Percentiles rank a stretch among this genome's conserved stretches.
Conservation (phyloP, 2,888 invertebrate species). For the Stenodema calcarata region DNA sequence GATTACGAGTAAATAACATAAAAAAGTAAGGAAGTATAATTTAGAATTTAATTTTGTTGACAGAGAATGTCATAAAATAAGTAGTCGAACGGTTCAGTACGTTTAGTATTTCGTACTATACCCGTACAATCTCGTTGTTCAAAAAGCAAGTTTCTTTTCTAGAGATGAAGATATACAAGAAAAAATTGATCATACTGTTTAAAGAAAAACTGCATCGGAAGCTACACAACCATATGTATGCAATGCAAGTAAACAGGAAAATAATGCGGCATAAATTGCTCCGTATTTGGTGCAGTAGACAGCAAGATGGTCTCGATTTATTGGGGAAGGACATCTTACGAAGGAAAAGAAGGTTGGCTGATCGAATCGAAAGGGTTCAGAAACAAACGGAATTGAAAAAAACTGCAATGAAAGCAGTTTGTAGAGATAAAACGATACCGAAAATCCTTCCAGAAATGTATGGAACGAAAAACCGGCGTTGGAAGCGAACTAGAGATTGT, state of each 20-base stretch:
- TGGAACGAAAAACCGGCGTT: background rate
- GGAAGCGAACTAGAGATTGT: background rate
- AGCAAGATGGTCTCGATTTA: background rate
- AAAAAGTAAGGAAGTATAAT: no score
- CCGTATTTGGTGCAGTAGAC: background rate
- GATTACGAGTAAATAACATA: no score
- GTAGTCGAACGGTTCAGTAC: no score
- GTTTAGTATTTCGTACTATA: no score
- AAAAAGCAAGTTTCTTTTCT: background rate
- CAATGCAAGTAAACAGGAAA: background rate
- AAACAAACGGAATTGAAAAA: background rate
- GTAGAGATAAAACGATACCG: background rate
- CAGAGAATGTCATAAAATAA: no score
- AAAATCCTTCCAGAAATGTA: background rate
- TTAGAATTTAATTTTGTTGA: no score
- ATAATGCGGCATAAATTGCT: background rate
- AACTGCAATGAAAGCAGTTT: background rate
- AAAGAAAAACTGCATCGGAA: background rate
- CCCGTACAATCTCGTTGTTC: background rate
- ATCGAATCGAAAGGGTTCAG: background rate
- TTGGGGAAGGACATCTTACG: background rate
- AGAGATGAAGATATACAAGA: background rate
- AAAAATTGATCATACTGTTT: background rate
- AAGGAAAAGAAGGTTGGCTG: background rate
- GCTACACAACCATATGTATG: background rate